Conservation (phyloP, 2,113 vertebrate species). For the Colistium nudipinnis region DNA sequence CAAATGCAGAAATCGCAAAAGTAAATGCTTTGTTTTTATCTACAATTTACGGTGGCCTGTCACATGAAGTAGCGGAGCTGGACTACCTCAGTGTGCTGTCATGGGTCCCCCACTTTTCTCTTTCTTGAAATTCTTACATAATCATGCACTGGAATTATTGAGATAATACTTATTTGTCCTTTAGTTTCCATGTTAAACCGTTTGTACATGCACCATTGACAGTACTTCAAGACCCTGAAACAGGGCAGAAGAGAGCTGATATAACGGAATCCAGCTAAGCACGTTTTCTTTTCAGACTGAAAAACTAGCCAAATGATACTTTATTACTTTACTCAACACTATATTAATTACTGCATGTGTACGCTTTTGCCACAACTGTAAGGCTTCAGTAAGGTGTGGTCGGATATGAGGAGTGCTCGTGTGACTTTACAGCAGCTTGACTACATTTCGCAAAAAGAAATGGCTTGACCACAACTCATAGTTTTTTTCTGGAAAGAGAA, state of each 20-base stretch:
- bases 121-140: background rate
- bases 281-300: constrained; percentile 1
- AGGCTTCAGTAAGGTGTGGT: background rate
- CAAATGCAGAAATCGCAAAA: background rate
- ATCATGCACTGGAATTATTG: background rate
- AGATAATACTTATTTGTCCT: background rate
- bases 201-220: background rate
- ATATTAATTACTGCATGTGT: background rate
- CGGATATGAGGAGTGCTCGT: constrained; percentile 6
- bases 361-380: background rate
- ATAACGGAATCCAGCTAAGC: background rate
- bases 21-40: background rate
- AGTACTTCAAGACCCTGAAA: background rate
- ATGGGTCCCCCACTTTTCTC: constrained; percentile 12
- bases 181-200: background rate
- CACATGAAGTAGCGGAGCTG: background rate
- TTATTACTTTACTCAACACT: background rate
- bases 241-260: background rate
- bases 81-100: constrained; percentile 17
- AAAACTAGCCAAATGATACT: background rate
- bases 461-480: too few relatives aligned
- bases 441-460: too few relatives aligned
- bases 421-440: constrained; percentile 10
- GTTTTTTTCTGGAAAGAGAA: too few relatives aligned
- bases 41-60: background rate